Evolutionary conservation across 2,113 vertebrate genomes (phyloP).

Genomic region (Sphaerodactylus townsendi): DNA sequence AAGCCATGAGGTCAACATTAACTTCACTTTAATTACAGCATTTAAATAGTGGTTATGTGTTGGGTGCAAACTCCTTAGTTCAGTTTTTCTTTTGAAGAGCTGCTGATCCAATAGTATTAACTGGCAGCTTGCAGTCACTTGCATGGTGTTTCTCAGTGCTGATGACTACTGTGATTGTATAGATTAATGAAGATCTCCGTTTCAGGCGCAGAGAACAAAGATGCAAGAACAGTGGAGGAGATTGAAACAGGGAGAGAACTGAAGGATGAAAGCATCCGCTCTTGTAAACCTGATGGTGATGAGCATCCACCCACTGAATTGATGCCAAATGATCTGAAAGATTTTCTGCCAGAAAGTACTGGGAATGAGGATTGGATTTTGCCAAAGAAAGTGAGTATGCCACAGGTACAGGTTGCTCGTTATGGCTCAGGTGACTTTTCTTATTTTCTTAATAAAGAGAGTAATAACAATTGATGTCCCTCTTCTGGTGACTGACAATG

Average conservation of each 20-base stretch:
- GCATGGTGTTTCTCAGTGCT: not conserved
- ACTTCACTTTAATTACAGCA: too few species aligned
- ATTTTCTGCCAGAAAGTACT: fast-evolving
- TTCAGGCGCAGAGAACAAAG: not conserved
- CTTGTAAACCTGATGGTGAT: fast-evolving
- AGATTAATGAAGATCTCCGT: not conserved
- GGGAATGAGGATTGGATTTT: fast-evolving
- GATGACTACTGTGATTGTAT: not conserved
- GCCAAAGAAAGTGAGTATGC: not conserved
- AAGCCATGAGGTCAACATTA: too few species aligned
- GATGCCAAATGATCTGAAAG: not conserved
- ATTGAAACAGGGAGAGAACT: conserved; percentile 25
- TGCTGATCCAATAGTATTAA: not conserved
- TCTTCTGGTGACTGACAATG: not conserved
- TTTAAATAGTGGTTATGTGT: too few species aligned
- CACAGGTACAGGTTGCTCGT: not conserved
- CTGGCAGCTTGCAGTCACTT: not conserved
- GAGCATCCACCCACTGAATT: not conserved
- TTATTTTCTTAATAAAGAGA: not conserved
- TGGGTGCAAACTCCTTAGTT: too few species aligned
- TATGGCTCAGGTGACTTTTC: not conserved
- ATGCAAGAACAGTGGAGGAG: not conserved
- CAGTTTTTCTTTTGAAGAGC: too few species aligned
- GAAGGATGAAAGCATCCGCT: not conserved
- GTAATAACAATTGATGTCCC: too few species aligned